Conservation (phyloP, 2,797 vertebrate genomes). For the Gallinago solitaria region DNA sequence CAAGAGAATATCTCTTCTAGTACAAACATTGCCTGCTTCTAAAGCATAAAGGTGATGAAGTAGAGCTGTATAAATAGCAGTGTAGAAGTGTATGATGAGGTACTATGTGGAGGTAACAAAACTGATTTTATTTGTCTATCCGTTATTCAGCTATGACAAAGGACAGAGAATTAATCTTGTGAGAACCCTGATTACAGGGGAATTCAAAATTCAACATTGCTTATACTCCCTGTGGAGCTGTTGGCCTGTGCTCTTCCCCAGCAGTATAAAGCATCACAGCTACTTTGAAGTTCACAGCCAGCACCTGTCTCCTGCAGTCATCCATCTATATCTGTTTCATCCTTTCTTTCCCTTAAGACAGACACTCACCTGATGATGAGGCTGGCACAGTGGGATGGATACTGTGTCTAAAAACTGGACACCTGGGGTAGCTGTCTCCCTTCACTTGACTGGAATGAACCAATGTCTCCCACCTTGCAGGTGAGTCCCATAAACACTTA, state of each 20-base stretch:
- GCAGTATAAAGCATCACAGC: not conserved
- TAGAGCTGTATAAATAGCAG: not conserved
- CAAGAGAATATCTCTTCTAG: not conserved
- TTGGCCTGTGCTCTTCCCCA: not conserved
- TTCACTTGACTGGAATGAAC: not conserved
- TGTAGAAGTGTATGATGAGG: not conserved
- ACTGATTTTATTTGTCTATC: not conserved
- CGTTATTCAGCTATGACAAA: not conserved
- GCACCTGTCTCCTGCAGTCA: not conserved
- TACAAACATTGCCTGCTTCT: not conserved
- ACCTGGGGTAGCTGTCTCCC: not conserved
- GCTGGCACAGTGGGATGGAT: not conserved
- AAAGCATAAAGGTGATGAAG: not conserved
- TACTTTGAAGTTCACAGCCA: not conserved
- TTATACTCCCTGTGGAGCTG: not conserved
- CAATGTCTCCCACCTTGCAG: not conserved
- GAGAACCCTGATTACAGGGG: not conserved
- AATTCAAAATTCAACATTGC: not conserved
- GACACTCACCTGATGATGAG: not conserved
- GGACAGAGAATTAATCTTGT: not conserved
- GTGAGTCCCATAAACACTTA: not conserved
- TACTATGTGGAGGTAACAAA: not conserved
- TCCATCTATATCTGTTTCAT: not conserved
- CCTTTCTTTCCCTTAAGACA: not conserved
- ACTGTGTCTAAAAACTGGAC: not conserved